Evolutionary conservation across 2,888 invertebrate genomes (phyloP).

Genomic region (Monochamus alternatus): DNA sequence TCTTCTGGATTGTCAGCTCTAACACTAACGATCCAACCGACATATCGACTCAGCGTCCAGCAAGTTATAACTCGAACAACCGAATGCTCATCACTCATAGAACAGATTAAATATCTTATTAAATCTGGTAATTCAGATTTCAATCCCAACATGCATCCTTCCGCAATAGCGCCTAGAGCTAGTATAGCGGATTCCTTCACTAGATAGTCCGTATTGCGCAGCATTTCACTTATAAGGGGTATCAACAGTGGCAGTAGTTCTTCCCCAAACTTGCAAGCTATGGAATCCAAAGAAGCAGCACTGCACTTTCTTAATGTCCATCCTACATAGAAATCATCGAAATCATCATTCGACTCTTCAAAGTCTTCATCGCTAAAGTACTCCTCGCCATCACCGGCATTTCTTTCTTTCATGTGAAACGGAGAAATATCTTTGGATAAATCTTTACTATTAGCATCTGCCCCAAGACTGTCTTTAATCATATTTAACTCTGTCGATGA

Average conservation of each 20-base stretch:
- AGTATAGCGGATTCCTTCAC: slow-evolving; percentile 96
- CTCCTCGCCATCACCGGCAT: slow-evolving; percentile 71
- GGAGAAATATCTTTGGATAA: slow-evolving; percentile 97
- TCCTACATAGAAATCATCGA: slow-evolving; percentile 69
- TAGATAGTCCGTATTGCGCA: slow-evolving; percentile 95
- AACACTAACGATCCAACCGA: slow-evolving; percentile 82
- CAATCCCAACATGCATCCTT: slow-evolving; percentile 79
- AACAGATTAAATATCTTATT: slow-evolving; percentile 79
- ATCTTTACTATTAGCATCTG: slow-evolving; percentile 96
- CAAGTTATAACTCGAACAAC: slow-evolving; percentile 84
- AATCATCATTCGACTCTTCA: slow-evolving; percentile 59
- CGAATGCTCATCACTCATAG: slow-evolving; percentile 79
- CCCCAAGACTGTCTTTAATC: slow-evolving; percentile 94
- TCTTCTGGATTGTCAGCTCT: slow-evolving; percentile 68
- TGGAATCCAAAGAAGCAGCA: slow-evolving; percentile 96
- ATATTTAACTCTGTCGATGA: slow-evolving; percentile 96
- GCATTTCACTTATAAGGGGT: slow-evolving; percentile 95
- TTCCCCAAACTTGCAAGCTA: slow-evolving; percentile 97
- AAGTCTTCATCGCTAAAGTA: slow-evolving; percentile 74
- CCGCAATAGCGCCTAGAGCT: slow-evolving; percentile 79
- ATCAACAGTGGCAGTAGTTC: slow-evolving; percentile 93
- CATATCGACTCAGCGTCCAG: slow-evolving; percentile 84
- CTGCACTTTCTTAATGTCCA: slow-evolving; percentile 99
- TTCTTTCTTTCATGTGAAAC: slow-evolving; percentile 87
- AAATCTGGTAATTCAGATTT: slow-evolving; percentile 80